Evolutionary conservation across 2,888 invertebrate species (phyloP).

Genomic region (Tubiluchus corallicola): DNA sequence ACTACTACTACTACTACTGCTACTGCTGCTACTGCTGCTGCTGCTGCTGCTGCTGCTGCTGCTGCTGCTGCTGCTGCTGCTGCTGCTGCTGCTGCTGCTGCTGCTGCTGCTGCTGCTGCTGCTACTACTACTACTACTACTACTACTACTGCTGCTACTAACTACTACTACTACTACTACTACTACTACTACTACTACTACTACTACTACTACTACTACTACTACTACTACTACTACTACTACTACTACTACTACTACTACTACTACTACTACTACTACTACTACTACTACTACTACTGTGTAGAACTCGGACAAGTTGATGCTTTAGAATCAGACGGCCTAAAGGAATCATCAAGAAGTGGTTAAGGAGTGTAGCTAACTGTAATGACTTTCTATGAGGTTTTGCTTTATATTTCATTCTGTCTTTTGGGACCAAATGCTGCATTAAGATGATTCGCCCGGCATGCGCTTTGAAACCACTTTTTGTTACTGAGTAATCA

Average conservation of each 20-base stretch:
- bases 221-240: conserved; percentile 14
- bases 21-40: conserved; percentile 1
- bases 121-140: conserved; percentile 14
- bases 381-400: too few species aligned
- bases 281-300: conserved; percentile 15
- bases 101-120: conserved; percentile 14
- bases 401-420: too few species aligned
- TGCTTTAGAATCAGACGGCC: too few species aligned
- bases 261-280: conserved; percentile 16
- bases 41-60: conserved; percentile 1
- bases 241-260: conserved; percentile 15
- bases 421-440: too few species aligned
- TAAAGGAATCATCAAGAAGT: too few species aligned
- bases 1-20: conserved; percentile 6
- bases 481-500: too few species aligned
- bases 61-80: conserved; percentile 12
- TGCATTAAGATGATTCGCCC: too few species aligned
- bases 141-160: conserved; percentile 12
- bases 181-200: conserved; percentile 14
- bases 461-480: too few species aligned
- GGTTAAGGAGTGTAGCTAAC: too few species aligned
- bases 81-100: conserved; percentile 14
- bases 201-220: conserved; percentile 14
- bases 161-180: too few species aligned
- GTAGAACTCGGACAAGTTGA: too few species aligned